Base-by-base conservation (phyloP, 2,113 vertebrate genomes). In the Ardeotis arabs region DNA sequence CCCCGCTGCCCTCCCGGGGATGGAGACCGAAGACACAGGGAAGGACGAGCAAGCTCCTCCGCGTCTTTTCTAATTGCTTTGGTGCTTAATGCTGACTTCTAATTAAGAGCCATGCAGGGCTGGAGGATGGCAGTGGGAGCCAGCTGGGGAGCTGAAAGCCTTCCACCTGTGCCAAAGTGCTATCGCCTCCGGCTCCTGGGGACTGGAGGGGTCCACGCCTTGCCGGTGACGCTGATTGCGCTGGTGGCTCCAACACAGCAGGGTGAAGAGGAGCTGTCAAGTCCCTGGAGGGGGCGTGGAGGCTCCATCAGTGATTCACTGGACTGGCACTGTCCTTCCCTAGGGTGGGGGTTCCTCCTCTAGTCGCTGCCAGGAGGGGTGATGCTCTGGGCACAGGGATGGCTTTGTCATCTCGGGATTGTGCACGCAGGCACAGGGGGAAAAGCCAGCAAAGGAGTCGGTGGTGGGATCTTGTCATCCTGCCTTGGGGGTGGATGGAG, bases 401-500 rank as follows among this genome's bases (percentile, higher is more conserved):
- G 0, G 25, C 7, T 19, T 35, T 1, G 2, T 37, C 2, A 0
- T 13, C 14, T 35, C 20, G 56, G 60, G 33, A 20, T 21, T 27
- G 31, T 27, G 24, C 22, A 8, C 0, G 2, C 47, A 47, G 56
- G 27, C 1, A 0, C 0, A 2, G 22, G 16, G 28, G 49, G 5
- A 8, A 64, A 52, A 64, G 22, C 21, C 56, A 88, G 56, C 22
- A 47, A 39, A 73, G 82, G 49, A 39, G 10, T 29, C 2, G 1
- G 4, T 25, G 4, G 35, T 14, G 35, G 39, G 75, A 62, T 27
- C 20, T 50, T 49, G 13, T 66, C 3, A 3, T 29, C 69, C 58
- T 49, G 23, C 60, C 31, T 33, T 0, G 1, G 55, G 62, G 55
- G 19, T n/a, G 68, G 21, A 13, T 23, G 49, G 41, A 52, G 62